Evolutionary conservation across 2,113 vertebrate species (phyloP).

Genomic region (Carollia perspicillata): DNA sequence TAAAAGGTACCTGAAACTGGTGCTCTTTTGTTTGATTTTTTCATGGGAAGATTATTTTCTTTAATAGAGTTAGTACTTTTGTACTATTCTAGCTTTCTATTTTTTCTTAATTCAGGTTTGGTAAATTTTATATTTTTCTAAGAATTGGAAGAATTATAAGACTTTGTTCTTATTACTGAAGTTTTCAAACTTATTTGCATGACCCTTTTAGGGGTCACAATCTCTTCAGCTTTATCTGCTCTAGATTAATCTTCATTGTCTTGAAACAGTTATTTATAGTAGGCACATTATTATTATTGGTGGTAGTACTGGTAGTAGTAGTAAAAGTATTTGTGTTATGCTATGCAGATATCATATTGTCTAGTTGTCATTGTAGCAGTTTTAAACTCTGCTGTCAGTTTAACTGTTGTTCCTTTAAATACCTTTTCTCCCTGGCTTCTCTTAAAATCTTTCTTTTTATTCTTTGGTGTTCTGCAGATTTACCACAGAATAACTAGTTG

Average conservation of each 20-base stretch:
- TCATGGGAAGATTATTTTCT: not conserved
- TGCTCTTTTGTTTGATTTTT: not conserved
- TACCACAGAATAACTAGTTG: not conserved
- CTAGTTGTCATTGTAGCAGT: not conserved
- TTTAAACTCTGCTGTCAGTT: not conserved
- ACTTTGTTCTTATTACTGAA: not conserved
- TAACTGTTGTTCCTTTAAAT: not conserved
- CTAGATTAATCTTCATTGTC: not conserved
- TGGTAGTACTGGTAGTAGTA: not conserved
- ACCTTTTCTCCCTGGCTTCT: not conserved
- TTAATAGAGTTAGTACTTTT: not conserved
- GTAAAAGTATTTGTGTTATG: not conserved
- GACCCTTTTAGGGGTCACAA: not conserved
- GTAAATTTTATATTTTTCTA: not conserved
- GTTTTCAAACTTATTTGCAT: not conserved
- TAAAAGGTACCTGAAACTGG: not conserved
- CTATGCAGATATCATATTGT: not conserved
- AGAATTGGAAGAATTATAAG: not conserved
- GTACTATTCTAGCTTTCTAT: not conserved
- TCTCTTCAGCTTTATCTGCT: not conserved
- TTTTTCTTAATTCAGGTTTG: not conserved
- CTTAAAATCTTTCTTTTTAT: not conserved
- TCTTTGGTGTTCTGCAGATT: not conserved
- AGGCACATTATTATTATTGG: not conserved
- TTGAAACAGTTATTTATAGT: not conserved